phyloP scores from a whole-genome alignment of 2,113 vertebrate species.

The Alexandromys fortis region DNA sequence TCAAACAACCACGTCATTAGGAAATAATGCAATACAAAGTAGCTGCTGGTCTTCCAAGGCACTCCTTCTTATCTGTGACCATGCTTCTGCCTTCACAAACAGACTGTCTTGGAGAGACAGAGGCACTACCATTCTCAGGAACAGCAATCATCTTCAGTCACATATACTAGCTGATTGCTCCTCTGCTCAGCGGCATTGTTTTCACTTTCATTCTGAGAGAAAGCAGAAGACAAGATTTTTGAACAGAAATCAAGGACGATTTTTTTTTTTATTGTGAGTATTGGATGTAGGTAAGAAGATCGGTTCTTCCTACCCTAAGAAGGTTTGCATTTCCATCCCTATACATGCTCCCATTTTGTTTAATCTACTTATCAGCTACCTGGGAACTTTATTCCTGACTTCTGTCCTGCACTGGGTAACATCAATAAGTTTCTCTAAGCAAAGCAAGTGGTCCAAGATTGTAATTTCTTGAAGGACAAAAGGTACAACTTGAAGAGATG shows the following conservation, averaged over 20 bases:
- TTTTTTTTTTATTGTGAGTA: neutral
- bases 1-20: neutral
- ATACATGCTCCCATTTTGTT: constrained; percentile 3
- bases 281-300: neutral
- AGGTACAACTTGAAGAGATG: neutral
- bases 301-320: neutral
- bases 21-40: neutral
- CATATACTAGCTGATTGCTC: neutral
- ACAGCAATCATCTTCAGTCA: neutral
- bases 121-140: neutral
- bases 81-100: neutral
- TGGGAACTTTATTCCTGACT: neutral
- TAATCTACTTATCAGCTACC: neutral
- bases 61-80: neutral
- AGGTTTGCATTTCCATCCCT: neutral
- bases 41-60: neutral
- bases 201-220: neutral
- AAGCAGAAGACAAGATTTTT: constrained; percentile 5
- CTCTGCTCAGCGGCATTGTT: neutral
- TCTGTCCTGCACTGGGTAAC: neutral
- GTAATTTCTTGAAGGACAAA: constrained; percentile 41
- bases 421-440: constrained; percentile 32
- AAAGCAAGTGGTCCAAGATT: constrained; percentile 24
- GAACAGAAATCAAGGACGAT: neutral
- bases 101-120: neutral